Percentiles rank a stretch among this genome's conserved stretches.
phyloP scores from a whole-genome alignment of 2,113 vertebrate species.

The Numida meleagris region DNA sequence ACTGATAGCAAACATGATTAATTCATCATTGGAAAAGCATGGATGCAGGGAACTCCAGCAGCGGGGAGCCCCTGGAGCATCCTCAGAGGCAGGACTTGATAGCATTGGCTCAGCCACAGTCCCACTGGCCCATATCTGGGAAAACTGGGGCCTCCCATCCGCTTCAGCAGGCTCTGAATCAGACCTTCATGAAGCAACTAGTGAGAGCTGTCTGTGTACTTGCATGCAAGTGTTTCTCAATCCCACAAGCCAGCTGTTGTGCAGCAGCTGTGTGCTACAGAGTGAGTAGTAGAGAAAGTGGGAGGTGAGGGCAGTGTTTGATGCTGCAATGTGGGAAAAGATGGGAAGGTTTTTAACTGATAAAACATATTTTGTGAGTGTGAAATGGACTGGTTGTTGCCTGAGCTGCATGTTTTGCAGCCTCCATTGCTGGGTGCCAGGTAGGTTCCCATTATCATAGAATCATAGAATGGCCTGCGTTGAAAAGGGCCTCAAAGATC shows the following conservation, averaged over 20 bases:
- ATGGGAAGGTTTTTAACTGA: neutral
- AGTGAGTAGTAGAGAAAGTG: neutral
- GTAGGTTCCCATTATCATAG: neutral
- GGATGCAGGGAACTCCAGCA: neutral
- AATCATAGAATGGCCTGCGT: no score
- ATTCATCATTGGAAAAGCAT: accelerated
- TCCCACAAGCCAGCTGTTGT: neutral
- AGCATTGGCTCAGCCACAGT: neutral
- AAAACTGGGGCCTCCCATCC: neutral
- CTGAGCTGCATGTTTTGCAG: neutral
- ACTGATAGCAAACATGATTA: neutral
- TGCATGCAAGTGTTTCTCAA: neutral
- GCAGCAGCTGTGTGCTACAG: neutral
- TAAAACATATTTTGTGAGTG: neutral
- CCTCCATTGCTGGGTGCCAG: neutral
- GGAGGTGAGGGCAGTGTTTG: neutral
- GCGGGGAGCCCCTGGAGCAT: neutral
- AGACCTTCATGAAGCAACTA: neutral
- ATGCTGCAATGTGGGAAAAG: neutral
- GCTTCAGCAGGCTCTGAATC: neutral
- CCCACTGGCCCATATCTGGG: neutral
- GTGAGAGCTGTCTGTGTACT: neutral
- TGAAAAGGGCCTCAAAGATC: no score
- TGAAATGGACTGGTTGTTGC: neutral
- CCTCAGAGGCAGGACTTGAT: neutral